Evolutionary conservation across 2,113 vertebrate species (phyloP).

Genomic region (Actenoides lindsayi): DNA sequence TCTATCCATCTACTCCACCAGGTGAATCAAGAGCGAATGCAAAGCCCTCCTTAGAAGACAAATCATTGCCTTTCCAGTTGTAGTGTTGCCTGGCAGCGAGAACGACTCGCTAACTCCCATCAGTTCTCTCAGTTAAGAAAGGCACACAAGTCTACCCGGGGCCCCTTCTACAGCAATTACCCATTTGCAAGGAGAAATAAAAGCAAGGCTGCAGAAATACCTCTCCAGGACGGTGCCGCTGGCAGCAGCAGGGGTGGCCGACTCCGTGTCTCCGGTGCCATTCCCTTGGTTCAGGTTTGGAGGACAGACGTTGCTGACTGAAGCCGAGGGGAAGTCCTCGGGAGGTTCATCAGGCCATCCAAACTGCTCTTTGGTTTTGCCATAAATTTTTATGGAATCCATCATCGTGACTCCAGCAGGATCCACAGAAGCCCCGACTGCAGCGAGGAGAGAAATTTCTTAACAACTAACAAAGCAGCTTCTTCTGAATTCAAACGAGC

Average conservation of each 20-base stretch:
- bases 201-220: conserved; percentile 64
- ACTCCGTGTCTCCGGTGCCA: conserved; percentile 85
- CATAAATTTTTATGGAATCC: conserved; percentile 97
- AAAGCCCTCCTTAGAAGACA: not conserved
- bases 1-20: not conserved
- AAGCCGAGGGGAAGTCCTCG: conserved; percentile 93
- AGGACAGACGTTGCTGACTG: conserved; percentile 93
- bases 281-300: conserved; percentile 92
- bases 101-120: not conserved
- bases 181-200: not conserved
- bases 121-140: not conserved
- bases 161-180: not conserved
- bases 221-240: conserved; percentile 94
- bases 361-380: conserved; percentile 99
- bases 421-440: conserved; percentile 97
- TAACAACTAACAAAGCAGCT: not conserved
- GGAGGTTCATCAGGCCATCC: conserved; percentile 98
- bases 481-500: not conserved
- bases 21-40: not conserved
- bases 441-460: not conserved
- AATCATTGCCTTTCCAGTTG: not conserved
- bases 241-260: conserved; percentile 79
- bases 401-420: conserved; percentile 98
- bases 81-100: not conserved
- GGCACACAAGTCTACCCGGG: not conserved